These are phyloP conservation scores for Pseudachorutes palmiensis DNA, from an alignment of 1,140 invertebrate species.

Conservation along the genomic window DNA sequence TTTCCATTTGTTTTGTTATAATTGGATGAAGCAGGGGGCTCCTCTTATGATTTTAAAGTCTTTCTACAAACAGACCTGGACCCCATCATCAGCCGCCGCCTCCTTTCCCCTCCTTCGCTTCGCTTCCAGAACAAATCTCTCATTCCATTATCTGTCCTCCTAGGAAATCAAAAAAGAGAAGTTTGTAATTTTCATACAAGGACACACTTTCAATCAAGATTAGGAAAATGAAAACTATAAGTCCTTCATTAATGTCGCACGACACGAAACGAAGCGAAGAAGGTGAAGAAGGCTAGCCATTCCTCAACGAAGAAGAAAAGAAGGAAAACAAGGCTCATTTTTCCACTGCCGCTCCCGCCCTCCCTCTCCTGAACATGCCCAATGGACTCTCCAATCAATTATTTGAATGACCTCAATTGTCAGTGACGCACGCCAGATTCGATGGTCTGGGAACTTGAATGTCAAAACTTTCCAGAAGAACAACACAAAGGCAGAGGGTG, in stretches of 20 bases:
- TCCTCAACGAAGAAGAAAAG: no score
- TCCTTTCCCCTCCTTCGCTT: constrained; percentile 10
- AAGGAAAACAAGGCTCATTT: background rate
- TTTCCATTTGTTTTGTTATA: constrained; percentile 8
- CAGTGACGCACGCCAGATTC: background rate
- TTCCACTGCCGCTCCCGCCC: background rate
- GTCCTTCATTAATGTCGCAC: background rate
- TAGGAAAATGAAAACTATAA: background rate
- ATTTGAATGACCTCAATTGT: background rate
- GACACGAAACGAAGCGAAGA: background rate
- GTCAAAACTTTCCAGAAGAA: background rate
- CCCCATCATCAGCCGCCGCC: constrained; percentile 2
- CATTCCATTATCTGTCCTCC: background rate
- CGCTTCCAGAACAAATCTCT: constrained; percentile 1
- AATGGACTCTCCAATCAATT: background rate
- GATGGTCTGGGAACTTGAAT: background rate
- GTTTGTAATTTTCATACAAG: background rate
- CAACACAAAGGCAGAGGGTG: background rate
- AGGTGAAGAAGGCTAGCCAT: background rate
- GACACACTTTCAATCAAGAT: background rate
- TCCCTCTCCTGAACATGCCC: background rate
- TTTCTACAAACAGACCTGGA: background rate
- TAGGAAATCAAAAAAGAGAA: constrained; percentile 5
- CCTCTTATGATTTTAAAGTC: background rate
- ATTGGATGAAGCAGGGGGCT: background rate